Base-by-base conservation (phyloP, 2,113 vertebrate genomes). In the Chionodraco myersi region DNA sequence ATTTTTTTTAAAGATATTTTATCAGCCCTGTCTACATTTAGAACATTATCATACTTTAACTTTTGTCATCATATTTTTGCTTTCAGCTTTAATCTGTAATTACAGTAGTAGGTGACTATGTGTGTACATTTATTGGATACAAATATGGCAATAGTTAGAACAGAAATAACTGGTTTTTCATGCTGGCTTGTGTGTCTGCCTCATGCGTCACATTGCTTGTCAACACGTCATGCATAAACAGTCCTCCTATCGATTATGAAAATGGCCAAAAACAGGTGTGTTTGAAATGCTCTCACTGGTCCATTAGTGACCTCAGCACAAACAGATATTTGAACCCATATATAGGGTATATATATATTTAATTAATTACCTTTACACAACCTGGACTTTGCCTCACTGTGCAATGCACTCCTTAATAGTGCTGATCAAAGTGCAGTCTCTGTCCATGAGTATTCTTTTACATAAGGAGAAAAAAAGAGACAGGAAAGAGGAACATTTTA, bases 281-380 rank as follows among this genome's bases (percentile, higher is more conserved):
- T 75, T 75, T 58, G 47, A 64, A 62, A 58, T 45, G 30, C 16
- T 13, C 45, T 60, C 47, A 14, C 6, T 1, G 23, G 23, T 68
- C 62, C 21, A 45, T 14, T 5, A 56, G 45, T 80, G 76, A 88
- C 48, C 51, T 83, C 66, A 83, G 48, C 34, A 83, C 61, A 85
- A 69, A 69, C 13, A 51, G 71, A 0, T 77, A 13, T 72, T 72
- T 79, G 34, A 84, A 70, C 30, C 10, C 0, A 68, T 21, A 36
- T 54, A 15, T 53, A 41, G 26, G 18, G 16, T 73, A 53, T 47
- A 71, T 81, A 57, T 79, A 44, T 48, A 71, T 44, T 30, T 45
- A 36, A 79, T 67, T 54, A 68, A 59, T 54, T 14, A 68, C 64
- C 64, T 82, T 94, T 94, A 71, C 92, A 86, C 90, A 94, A 93